Evolutionary conservation across 2,113 vertebrate genomes (phyloP).

Genomic region (Spheniscus mendiculus): DNA sequence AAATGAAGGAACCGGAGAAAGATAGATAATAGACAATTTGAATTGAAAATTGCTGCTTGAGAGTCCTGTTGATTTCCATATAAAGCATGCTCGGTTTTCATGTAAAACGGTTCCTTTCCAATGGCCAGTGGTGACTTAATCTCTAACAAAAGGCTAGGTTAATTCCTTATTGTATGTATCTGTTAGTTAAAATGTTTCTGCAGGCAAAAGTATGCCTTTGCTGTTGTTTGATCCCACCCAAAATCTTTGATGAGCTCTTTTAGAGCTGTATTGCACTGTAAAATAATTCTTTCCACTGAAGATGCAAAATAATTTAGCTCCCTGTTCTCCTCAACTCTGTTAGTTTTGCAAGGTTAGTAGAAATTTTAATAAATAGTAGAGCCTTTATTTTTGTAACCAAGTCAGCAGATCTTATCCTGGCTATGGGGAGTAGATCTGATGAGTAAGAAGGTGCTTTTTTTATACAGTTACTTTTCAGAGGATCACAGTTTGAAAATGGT

Average conservation of each 20-base stretch:
- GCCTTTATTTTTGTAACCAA: slow-evolving; percentile 47
- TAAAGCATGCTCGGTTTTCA: background rate
- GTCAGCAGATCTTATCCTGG: slow-evolving; percentile 58
- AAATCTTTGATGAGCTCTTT: background rate
- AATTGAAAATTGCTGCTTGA: background rate
- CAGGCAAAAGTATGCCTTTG: background rate
- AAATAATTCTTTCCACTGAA: slow-evolving; percentile 10
- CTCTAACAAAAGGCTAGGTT: background rate
- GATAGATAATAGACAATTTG: background rate
- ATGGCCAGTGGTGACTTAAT: background rate
- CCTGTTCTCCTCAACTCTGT: background rate
- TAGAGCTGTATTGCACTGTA: background rate
- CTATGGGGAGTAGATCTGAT: slow-evolving; percentile 50
- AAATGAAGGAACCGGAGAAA: background rate
- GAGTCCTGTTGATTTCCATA: background rate
- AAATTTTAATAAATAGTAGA: slow-evolving; percentile 45
- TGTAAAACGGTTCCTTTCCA: background rate
- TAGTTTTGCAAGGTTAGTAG: slow-evolving; percentile 55
- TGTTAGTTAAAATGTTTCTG: background rate
- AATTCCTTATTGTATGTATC: background rate
- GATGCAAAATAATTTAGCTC: background rate
- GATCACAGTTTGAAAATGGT: slow-evolving; percentile 42
- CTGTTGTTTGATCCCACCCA: background rate
- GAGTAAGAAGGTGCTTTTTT: slow-evolving; percentile 62
- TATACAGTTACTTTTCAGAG: slow-evolving; percentile 28